Evolutionary conservation across 2,888 invertebrate species (phyloP), one percentile per base, ranked within the genome.

Genomic region (Drosophila rubida): DNA sequence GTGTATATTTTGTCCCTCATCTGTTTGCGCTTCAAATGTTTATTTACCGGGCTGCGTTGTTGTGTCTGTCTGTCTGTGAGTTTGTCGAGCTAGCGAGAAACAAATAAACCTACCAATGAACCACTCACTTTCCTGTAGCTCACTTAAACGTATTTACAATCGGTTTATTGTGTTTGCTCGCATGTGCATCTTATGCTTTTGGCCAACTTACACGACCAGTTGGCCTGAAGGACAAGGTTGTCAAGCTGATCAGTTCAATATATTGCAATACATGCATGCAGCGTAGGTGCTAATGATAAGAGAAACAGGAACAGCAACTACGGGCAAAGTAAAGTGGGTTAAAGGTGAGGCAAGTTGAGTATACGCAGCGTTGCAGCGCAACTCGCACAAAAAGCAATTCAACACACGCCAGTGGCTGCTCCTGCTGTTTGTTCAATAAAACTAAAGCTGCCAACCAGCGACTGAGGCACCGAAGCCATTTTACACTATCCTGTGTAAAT

Each of bases 361-460:
- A 87, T 87, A 87, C 81, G 81, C 85, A 81, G 44, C 78, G 75
- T 87, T 75, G 85, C 81, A 70, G 16, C 35, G 41, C 60, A 51
- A 55, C 44, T 48, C 22, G 27, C 73, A 66, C 70, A 65, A 82
- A 72, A 71, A 25, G 46, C 44, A 62, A 66, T 50, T 58, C 55
- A 62, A 58, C 62, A 58, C 62, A 49, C 69, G 67, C 57, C 65
- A 77, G 49, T 68, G 48, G 39, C 35, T 25, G 23, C 27, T 75
- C 3, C 51, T 22, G 66, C 63, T 87, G 87, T 82, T 82, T 87
- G 81, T 82, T 82, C 87, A 82, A 82, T 82, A 82, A 87, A 81
- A 79, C 30, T 53, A 44, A 35, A 76, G 67, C 60, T 39, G 22
- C 9, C n/a, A 46, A 35, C 50, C 48, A 23, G 51, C 49, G 46